phyloP scores from a whole-genome alignment of 1,140 invertebrate species.

The Cydia fagiglandana region DNA sequence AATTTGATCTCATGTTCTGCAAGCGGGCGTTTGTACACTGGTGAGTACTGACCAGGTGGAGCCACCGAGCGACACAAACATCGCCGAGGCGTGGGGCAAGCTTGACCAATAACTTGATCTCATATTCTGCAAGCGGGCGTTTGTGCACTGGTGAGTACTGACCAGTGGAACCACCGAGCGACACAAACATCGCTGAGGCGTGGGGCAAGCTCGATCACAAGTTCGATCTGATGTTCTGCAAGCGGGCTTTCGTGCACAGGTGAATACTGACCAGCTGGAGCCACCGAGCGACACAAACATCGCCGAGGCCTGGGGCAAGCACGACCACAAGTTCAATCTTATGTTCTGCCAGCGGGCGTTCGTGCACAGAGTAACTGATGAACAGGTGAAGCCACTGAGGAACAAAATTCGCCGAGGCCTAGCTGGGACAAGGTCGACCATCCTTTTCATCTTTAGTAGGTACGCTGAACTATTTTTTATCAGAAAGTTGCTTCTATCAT shows the following conservation, averaged over 20 bases:
- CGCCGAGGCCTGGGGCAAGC: conserved; percentile 85
- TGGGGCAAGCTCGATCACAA: conserved; percentile 88
- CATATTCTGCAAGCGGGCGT: conserved; percentile 89
- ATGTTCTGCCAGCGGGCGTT: conserved; percentile 91
- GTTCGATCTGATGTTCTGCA: conserved; percentile 90
- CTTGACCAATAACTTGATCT: conserved; percentile 90
- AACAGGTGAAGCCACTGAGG: conserved; percentile 79
- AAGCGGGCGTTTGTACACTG: conserved; percentile 90
- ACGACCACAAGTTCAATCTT: conserved; percentile 89
- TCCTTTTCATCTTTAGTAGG: too few relatives aligned
- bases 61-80: conserved; percentile 80
- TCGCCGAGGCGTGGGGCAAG: conserved; percentile 86
- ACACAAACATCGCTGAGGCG: conserved; percentile 88
- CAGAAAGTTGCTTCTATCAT: too few relatives aligned
- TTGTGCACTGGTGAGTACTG: conserved; percentile 83
- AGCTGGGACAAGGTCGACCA: too few relatives aligned
- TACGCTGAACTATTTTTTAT: too few relatives aligned
- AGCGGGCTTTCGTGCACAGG: conserved; percentile 89
- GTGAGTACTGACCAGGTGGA: background rate
- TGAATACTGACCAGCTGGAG: conserved; percentile 58
- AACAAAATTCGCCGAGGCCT: conserved; percentile 71
- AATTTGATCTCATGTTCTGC: too few relatives aligned
- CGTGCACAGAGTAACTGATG: conserved; percentile 80
- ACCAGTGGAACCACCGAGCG: conserved; percentile 78
- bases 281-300: conserved; percentile 79